Evolutionary conservation across 2,888 invertebrate species (phyloP), one percentile per base, ranked within the genome.

Genomic region (Epinotia ramella): DNA sequence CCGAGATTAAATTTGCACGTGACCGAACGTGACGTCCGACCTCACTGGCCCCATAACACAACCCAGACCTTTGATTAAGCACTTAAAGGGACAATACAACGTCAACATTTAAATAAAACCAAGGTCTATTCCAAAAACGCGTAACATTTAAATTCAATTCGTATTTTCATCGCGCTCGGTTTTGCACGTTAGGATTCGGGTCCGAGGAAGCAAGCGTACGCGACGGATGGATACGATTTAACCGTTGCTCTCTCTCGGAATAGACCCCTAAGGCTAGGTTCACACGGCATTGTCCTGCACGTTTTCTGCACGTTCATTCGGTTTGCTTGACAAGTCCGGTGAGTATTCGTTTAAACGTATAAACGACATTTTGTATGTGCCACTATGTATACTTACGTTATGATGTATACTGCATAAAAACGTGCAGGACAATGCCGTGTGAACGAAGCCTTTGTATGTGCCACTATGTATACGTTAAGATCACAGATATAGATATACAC

Each of bases 1-100:
- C 20, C 40, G 33, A 67, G 7, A 67, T 67, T 67, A 57, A 33
- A 57, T 57, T 67, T 67, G 56, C 18, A 67, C 57, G 56, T 56
- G n/a, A 28, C n/a, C n/a, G n/a, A 18, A 28, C 20, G 3, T 12
- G 56, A 28, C 20, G 3, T 12, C 40, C 40, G 33, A 56, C 33
- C 28, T 56, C 56, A 12, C n/a, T 40, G 57, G 57, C 56, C 68
- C 57, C 57, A 20, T 44, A 11, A 44, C 56, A 57, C 13, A 28
- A 59, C n/a, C 64, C 66, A 44, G 40, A 44, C 20, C 57, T 68
- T 57, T 33, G 28, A 66, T 46, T 28, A 33, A 33, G 18, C 20
- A 56, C 28, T 56, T n/a, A 40, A 40, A 13, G 65, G 28, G 12
- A 12, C 11, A 12, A 64, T 5, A 20, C 13, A 20, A 44, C 40